These are phyloP conservation scores for Drosophila putrida DNA, from an alignment of 2,888 invertebrate genomes.

Conservation along the genomic window DNA sequence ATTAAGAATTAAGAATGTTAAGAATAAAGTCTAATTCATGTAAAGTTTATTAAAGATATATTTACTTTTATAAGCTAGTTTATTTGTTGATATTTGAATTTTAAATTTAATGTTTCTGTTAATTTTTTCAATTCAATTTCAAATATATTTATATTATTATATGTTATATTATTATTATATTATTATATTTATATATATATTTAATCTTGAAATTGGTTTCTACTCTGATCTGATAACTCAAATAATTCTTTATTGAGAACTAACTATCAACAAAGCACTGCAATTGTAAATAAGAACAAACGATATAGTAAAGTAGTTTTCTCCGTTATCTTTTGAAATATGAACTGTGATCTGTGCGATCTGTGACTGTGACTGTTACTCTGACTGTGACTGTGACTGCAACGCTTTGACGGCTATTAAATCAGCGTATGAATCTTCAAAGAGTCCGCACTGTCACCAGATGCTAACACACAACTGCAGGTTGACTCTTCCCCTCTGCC, in stretches of 20 bases:
- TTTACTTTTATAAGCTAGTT: too few relatives aligned
- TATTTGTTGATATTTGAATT: too few relatives aligned
- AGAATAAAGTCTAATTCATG: too few relatives aligned
- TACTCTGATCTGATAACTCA: background rate
- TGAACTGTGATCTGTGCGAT: constrained; percentile 14
- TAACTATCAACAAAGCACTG: background rate
- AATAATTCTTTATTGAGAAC: background rate
- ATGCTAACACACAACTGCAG: constrained; percentile 46
- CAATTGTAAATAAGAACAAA: background rate
- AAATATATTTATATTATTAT: too few relatives aligned
- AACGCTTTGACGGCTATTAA: constrained; percentile 37
- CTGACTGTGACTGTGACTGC: background rate
- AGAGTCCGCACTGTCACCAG: constrained; percentile 55
- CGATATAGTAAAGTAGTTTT: background rate
- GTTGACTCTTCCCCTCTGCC: constrained; percentile 17
- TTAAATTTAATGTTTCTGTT: too few relatives aligned
- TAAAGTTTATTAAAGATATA: too few relatives aligned
- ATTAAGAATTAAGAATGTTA: too few relatives aligned
- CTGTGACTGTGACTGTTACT: constrained; percentile 10
- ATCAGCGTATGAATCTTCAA: constrained; percentile 52
- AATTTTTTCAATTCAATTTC: too few relatives aligned
- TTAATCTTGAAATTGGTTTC: background rate
- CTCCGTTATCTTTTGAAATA: constrained; percentile 14
- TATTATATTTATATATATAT: background rate
- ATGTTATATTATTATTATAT: too few relatives aligned